A percentile compares a stretch with the other conserved stretches of the same genome.
These are phyloP conservation scores for Nothoprocta pentlandii DNA, from an alignment of 2,113 vertebrate species.

Conservation along the genomic window DNA sequence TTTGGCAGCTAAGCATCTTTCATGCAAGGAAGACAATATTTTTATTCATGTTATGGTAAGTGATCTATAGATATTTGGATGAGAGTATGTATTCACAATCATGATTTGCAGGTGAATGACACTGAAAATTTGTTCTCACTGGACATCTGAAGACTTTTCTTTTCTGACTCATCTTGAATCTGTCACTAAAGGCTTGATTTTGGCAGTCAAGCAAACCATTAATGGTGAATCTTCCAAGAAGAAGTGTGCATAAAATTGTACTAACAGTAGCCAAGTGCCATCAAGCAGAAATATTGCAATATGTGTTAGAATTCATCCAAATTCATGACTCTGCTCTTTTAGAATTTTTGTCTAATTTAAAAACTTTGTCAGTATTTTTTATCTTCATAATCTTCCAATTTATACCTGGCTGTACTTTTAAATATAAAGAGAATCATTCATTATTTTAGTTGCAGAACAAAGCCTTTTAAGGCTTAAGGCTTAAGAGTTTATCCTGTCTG, in stretches of 20 bases:
- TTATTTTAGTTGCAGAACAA: background rate
- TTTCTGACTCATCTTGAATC: background rate
- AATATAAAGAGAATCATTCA: background rate
- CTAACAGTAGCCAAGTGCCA: background rate
- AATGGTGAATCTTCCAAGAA: slow-evolving; percentile 17
- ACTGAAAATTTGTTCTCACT: background rate
- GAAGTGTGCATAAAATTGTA: background rate
- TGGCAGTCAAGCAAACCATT: background rate
- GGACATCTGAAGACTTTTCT: background rate
- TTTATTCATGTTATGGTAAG: background rate
- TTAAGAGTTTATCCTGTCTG: background rate
- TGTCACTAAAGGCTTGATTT: background rate
- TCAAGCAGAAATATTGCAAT: slow-evolving; percentile 10
- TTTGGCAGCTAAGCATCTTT: background rate
- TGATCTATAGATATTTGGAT: background rate
- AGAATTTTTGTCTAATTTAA: slow-evolving; percentile 11
- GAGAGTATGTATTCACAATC: background rate
- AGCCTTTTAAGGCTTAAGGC: background rate
- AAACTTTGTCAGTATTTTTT: slow-evolving; percentile 17
- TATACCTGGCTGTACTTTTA: background rate
- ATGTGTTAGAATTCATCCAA: background rate
- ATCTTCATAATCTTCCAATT: background rate
- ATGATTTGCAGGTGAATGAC: background rate
- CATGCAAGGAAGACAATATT: background rate
- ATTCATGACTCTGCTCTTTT: background rate